phyloP scores from a whole-genome alignment of 2,888 invertebrate species.

The Metopia argyrocephala region DNA sequence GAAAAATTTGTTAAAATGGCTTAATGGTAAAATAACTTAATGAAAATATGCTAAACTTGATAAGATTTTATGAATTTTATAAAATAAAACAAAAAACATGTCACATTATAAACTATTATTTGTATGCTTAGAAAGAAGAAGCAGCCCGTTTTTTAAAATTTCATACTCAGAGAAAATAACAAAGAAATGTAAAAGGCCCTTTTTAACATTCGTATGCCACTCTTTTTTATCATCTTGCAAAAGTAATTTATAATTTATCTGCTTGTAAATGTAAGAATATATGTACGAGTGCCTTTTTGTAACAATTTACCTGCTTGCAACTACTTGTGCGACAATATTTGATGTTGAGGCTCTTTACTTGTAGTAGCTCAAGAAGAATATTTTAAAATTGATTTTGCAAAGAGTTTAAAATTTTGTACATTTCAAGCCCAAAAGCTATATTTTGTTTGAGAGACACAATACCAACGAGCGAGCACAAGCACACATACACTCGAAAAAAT shows the following conservation, averaged over 20 bases:
- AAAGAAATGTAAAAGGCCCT: background rate
- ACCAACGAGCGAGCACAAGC: background rate
- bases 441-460: constrained; percentile 31
- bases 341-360: constrained; percentile 26
- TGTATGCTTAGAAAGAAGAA: too few species aligned
- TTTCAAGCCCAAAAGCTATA: constrained; percentile 62
- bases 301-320: constrained; percentile 8
- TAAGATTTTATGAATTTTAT: too few species aligned
- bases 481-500: constrained; percentile 49
- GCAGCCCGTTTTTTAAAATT: too few species aligned
- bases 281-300: background rate
- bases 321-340: constrained; percentile 6
- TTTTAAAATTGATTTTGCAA: constrained; percentile 62
- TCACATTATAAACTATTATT: too few species aligned
- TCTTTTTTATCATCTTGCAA: background rate
- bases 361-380: constrained; percentile 32
- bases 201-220: background rate
- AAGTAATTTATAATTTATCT: constrained; percentile 1
- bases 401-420: constrained; percentile 61
- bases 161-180: too few species aligned
- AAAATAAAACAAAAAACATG: too few species aligned
- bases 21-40: too few species aligned
- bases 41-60: too few species aligned
- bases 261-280: background rate
- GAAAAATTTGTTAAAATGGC: too few species aligned